These are phyloP conservation scores for Elgaria multicarinata DNA, from an alignment of 2,113 vertebrate species.

Conservation along the genomic window DNA sequence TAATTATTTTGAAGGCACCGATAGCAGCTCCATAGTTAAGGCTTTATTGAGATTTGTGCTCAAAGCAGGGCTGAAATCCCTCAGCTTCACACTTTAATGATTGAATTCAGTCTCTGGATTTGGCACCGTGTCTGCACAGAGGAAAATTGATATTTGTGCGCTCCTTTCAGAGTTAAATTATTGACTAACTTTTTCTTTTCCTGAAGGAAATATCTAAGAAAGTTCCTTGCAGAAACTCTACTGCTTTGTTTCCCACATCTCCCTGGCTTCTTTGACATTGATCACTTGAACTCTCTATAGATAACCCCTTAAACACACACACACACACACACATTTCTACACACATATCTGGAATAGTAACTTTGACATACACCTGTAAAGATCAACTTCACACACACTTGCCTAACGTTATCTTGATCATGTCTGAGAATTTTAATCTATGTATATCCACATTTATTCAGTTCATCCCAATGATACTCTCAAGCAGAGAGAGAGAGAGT, in stretches of 20 bases:
- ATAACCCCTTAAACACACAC: too few species aligned
- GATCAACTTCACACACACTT: neutral
- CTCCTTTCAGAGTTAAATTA: slow-evolving; percentile 43
- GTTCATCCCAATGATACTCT: too few species aligned
- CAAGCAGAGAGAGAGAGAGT: neutral
- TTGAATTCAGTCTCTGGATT: slow-evolving; percentile 22
- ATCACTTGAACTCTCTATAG: neutral
- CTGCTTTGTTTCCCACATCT: neutral
- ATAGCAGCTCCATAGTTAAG: slow-evolving; percentile 31
- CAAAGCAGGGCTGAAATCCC: slow-evolving; percentile 23
- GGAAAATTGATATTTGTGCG: neutral
- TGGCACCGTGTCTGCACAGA: slow-evolving; percentile 36
- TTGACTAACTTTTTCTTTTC: slow-evolving; percentile 25
- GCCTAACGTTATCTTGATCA: neutral
- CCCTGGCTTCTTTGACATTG: neutral
- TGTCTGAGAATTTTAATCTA: neutral
- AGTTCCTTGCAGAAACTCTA: neutral
- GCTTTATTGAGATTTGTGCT: slow-evolving; percentile 29
- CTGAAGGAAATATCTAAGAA: slow-evolving; percentile 8
- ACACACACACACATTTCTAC: neutral
- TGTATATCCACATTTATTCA: neutral
- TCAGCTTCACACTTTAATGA: slow-evolving; percentile 15
- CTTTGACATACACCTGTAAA: neutral
- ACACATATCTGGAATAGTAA: neutral
- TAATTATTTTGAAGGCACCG: slow-evolving; percentile 25